Conservation (phyloP, 2,888 invertebrate species). For the Pimpla rufipes region DNA sequence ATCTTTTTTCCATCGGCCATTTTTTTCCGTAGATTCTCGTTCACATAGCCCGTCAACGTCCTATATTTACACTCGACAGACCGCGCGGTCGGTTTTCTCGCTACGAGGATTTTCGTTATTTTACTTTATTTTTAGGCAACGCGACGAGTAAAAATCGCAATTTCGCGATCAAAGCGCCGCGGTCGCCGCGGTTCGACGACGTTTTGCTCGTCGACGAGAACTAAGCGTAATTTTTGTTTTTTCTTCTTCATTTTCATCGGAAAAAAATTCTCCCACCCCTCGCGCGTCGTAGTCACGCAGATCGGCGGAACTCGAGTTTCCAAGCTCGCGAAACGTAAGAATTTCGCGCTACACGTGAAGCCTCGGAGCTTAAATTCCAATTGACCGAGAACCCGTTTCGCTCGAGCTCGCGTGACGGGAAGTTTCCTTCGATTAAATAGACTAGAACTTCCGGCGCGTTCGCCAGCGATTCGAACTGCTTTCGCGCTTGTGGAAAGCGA, state of each 20-base stretch:
- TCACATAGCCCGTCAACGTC: conserved; percentile 8
- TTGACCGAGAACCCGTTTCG: neutral
- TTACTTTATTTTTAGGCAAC: conserved; percentile 33
- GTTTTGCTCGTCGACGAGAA: conserved; percentile 30
- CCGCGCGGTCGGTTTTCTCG: conserved; percentile 23
- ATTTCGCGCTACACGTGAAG: neutral
- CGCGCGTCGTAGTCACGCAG: neutral
- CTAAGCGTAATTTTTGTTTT: conserved; percentile 33
- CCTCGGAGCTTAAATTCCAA: neutral
- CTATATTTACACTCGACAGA: conserved; percentile 40
- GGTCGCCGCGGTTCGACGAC: conserved; percentile 1
- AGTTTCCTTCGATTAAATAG: neutral
- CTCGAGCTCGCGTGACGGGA: neutral
- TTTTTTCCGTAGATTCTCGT: too few relatives aligned
- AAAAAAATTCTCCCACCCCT: conserved; percentile 2
- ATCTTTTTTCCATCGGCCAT: too few relatives aligned
- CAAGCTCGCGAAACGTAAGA: neutral
- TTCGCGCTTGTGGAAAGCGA: neutral
- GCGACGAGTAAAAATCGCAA: conserved; percentile 30
- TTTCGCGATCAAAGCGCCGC: conserved; percentile 21
- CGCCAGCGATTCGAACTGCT: neutral
- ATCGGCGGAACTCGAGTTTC: conserved; percentile 18
- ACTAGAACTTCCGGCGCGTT: neutral
- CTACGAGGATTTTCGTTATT: conserved; percentile 17
- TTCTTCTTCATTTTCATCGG: conserved; percentile 45